Base-by-base conservation (phyloP, 2,797 vertebrate species). In the Atherinosoma microstoma region DNA sequence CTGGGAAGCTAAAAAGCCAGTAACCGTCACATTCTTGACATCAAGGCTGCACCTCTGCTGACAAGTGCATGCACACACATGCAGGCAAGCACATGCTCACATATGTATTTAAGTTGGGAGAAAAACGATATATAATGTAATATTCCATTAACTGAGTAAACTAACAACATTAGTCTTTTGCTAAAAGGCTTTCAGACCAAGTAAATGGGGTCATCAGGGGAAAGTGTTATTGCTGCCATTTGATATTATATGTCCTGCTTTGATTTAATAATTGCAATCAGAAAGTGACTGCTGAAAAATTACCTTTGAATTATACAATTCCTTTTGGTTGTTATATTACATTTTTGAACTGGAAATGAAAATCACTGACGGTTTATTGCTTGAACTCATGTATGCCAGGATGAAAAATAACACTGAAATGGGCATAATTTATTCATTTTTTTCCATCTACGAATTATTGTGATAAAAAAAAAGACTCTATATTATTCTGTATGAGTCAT, bases 1-100 rank as follows among this genome's bases (percentile, higher is more conserved):
- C 90, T 86, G 96, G 94, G 95, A 96, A 97, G 96, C 96, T 97
- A 96, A 97, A 97, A 97, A 97, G 94, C 96, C 96, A 96, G 95
- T 96, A 96, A 97, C 94, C 94, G 92, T 95, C 94, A 96, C 95
- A 97, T 95, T 96, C 93, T 94, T 95, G 95, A 96, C 96, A 96
- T 97, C 97, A 97, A 93, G 92, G 93, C 93, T 94, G 92, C 91
- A 90, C 95, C 90, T 94, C 94, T 96, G 78, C 49, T 88, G 87
- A 94, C 57, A 53, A 0, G 13, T 4, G 51, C 51, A 24, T 6
- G 15, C 68, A 45, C 58, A n/a, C 75, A 45, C 59, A 90, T 89
- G 84, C 36, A 79, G 84, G 93, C 65, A 93, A 30, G 3, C 38
- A 45, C 20, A 89, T 2, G 66, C 88, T 93, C 45, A 30, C 8